phyloP scores from a whole-genome alignment of 2,113 vertebrate genomes.

The Oncorhynchus keta region DNA sequence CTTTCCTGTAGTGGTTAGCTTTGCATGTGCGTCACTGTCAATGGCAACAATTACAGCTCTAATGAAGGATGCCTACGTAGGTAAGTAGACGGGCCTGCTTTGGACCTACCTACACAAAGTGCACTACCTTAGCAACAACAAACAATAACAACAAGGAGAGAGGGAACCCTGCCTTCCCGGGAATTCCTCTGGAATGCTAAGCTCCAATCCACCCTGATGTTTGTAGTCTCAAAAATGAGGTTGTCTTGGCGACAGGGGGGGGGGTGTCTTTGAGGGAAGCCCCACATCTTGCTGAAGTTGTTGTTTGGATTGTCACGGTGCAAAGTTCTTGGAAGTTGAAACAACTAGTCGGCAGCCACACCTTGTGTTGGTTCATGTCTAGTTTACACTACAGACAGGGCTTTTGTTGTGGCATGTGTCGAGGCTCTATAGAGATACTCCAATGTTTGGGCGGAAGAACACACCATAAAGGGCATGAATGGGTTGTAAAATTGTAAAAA shows the following conservation, averaged over 20 bases:
- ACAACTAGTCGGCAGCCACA: slow-evolving; percentile 24
- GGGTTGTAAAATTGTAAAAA: too few relatives aligned
- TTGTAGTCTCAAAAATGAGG: slow-evolving; percentile 74
- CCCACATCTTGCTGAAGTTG: slow-evolving; percentile 68
- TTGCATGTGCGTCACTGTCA: background rate
- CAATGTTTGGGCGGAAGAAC: too few relatives aligned
- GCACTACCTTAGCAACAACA: slow-evolving; percentile 64
- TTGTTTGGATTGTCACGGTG: slow-evolving; percentile 58
- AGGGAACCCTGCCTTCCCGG: slow-evolving; percentile 66
- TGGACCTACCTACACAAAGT: slow-evolving; percentile 32
- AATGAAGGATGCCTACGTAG: background rate
- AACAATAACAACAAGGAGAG: slow-evolving; percentile 55
- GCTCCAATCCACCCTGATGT: slow-evolving; percentile 64
- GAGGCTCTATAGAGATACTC: too few relatives aligned
- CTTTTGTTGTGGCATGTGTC: too few relatives aligned
- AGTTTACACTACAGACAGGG: too few relatives aligned
- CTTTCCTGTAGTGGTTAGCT: background rate
- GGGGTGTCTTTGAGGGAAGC: slow-evolving; percentile 66
- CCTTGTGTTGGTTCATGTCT: slow-evolving; percentile 12
- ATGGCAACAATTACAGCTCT: background rate
- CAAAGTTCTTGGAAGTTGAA: slow-evolving; percentile 50
- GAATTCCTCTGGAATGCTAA: slow-evolving; percentile 67
- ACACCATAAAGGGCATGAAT: too few relatives aligned
- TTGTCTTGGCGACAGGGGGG: slow-evolving; percentile 68
- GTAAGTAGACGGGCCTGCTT: slow-evolving; percentile 36